Percentiles rank a stretch among this genome's conserved stretches.
These are phyloP conservation scores for Drosophila kanekoi DNA, from an alignment of 2,888 invertebrate genomes.

Conservation along the genomic window DNA sequence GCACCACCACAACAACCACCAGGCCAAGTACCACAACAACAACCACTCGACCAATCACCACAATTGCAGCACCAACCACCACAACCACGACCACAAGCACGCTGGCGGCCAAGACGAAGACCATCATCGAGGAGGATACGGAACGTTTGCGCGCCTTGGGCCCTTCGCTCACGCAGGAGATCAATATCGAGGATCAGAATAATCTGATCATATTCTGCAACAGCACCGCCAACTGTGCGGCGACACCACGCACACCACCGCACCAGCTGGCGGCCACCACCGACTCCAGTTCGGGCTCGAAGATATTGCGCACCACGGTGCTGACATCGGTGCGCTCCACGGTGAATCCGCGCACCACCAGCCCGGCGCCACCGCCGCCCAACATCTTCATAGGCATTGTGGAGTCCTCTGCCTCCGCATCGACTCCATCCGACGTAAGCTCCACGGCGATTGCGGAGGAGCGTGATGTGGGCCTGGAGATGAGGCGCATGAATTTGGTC, in stretches of 20 bases:
- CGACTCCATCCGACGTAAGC: slow-evolving; percentile 58
- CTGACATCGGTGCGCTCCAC: slow-evolving; percentile 85
- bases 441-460: slow-evolving; percentile 76
- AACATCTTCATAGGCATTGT: slow-evolving; percentile 56
- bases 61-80: slow-evolving; percentile 23
- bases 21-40: slow-evolving; percentile 13
- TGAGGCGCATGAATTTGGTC: slow-evolving; percentile 87
- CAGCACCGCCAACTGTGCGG: slow-evolving; percentile 82
- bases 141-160: slow-evolving; percentile 76
- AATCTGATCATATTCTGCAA: slow-evolving; percentile 84
- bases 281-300: slow-evolving; percentile 84
- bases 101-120: slow-evolving; percentile 37
- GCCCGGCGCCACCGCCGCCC: slow-evolving; percentile 7
- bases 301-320: slow-evolving; percentile 86
- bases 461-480: slow-evolving; percentile 87
- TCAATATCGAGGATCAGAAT: slow-evolving; percentile 81
- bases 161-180: slow-evolving; percentile 75
- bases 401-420: slow-evolving; percentile 41
- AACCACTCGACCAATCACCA: slow-evolving; percentile 8
- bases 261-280: slow-evolving; percentile 81
- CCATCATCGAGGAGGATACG: slow-evolving; percentile 76
- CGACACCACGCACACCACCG: slow-evolving; percentile 54
- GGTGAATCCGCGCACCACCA: slow-evolving; percentile 73
- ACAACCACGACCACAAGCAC: slow-evolving; percentile 34
- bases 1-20: slow-evolving; percentile 27